These are phyloP conservation scores for Pelvicachromis taeniatus DNA, from an alignment of 2,113 vertebrate species.

Conservation along the genomic window DNA sequence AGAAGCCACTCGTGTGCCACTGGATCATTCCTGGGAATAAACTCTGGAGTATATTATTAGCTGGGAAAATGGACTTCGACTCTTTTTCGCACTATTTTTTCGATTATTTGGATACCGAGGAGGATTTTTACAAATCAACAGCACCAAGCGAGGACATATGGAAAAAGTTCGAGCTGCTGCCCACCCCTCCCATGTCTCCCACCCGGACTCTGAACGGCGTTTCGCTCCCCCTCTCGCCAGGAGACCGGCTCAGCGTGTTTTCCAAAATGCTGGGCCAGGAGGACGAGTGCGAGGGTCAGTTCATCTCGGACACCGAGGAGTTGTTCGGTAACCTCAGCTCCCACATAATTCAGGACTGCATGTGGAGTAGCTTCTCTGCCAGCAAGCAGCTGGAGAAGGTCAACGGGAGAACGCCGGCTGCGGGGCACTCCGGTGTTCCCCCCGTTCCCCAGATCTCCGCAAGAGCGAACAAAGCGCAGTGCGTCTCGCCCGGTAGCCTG, in stretches of 20 bases:
- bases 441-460: conserved; percentile 37
- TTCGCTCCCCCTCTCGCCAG: conserved; percentile 49
- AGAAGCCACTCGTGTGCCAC: neutral
- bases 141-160: conserved; percentile 94
- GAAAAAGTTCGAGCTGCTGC: conserved; percentile 97
- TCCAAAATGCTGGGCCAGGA: conserved; percentile 75
- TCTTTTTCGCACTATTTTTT: conserved; percentile 87
- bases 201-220: conserved; percentile 64
- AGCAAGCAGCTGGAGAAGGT: conserved; percentile 85
- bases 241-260: conserved; percentile 72
- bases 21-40: conserved; percentile 35
- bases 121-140: conserved; percentile 90
- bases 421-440: conserved; percentile 5
- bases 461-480: conserved; percentile 54
- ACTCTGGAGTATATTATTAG: conserved; percentile 8
- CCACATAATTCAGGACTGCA: conserved; percentile 89
- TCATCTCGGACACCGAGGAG: conserved; percentile 70
- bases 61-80: conserved; percentile 82
- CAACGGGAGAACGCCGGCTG: conserved; percentile 66
- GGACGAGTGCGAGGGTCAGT: conserved; percentile 74
- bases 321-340: conserved; percentile 85
- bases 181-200: conserved; percentile 85
- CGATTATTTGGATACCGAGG: conserved; percentile 81
- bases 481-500: conserved; percentile 58
- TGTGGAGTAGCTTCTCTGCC: conserved; percentile 93